Percentiles rank a stretch among this genome's conserved stretches.
phyloP scores from a whole-genome alignment of 2,113 vertebrate genomes.

The Parus major region DNA sequence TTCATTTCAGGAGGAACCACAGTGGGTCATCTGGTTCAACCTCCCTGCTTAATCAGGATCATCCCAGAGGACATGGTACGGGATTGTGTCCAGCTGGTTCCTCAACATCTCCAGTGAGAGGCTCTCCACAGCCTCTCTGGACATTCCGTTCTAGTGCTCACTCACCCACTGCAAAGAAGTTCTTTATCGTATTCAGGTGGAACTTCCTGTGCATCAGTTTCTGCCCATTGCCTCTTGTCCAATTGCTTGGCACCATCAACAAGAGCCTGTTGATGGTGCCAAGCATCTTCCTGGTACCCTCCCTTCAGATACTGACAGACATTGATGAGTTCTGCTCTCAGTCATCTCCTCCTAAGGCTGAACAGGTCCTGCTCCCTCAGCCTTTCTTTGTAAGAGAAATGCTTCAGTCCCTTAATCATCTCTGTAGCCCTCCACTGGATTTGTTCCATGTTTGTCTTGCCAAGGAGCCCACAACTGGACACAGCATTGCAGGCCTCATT shows the following conservation, averaged over 20 bases:
- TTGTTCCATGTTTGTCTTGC: background rate
- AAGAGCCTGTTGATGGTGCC: too few relatives aligned
- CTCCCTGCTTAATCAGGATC: background rate
- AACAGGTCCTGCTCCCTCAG: background rate
- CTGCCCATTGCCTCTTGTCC: background rate
- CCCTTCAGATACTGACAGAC: background rate
- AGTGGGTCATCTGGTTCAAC: background rate
- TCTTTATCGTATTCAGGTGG: background rate
- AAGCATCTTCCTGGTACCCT: background rate
- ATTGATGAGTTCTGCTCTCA: background rate
- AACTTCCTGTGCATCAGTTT: background rate
- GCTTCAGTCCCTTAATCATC: background rate
- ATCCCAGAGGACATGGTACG: too few relatives aligned
- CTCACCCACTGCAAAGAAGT: background rate
- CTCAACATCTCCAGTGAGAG: background rate
- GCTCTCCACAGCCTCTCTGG: background rate
- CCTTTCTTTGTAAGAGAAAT: background rate
- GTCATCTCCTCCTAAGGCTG: background rate
- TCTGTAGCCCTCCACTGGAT: background rate
- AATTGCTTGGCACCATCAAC: fast-evolving
- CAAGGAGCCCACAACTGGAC: background rate
- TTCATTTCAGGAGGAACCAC: background rate
- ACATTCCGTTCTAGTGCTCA: background rate
- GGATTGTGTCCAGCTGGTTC: background rate
- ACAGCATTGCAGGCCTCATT: background rate